Evolutionary conservation across 2,888 invertebrate genomes (phyloP).

Genomic region (Homarus gammarus): DNA sequence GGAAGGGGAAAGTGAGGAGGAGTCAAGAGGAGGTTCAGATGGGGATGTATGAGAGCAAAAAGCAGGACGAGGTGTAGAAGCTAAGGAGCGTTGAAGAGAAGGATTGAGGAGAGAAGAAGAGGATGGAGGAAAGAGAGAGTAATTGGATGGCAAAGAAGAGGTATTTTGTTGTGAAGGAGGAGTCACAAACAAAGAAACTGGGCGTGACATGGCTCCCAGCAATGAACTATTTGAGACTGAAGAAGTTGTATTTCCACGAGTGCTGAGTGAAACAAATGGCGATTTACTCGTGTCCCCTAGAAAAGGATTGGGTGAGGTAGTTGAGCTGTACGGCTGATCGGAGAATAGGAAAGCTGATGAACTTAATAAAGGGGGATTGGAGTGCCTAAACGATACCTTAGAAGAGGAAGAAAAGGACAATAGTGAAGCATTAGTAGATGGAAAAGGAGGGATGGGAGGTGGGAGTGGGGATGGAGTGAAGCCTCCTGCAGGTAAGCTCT

Average conservation of each 20-base stretch:
- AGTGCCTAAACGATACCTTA: constrained; percentile 38
- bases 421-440: constrained; percentile 29
- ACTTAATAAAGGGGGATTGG: constrained; percentile 34
- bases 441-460: constrained; percentile 61
- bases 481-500: constrained; percentile 59
- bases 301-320: constrained; percentile 47
- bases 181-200: constrained; percentile 42
- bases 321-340: neutral
- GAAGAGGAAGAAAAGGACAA: neutral
- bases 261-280: neutral
- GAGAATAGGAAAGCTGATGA: constrained; percentile 3
- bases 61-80: constrained; percentile 12
- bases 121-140: constrained; percentile 50
- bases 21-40: neutral
- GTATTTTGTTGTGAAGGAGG: constrained; percentile 13
- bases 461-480: constrained; percentile 56
- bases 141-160: constrained; percentile 13
- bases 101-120: constrained; percentile 8
- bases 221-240: neutral
- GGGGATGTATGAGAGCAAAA: constrained; percentile 7
- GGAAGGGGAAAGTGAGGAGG: constrained; percentile 32
- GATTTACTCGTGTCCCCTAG: neutral
- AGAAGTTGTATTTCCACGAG: neutral
- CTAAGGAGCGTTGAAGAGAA: neutral
- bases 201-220: constrained; percentile 15